Conservation (phyloP, 35 echinoderm and acorn worm species). For the Heliocidaris tuberculata region DNA sequence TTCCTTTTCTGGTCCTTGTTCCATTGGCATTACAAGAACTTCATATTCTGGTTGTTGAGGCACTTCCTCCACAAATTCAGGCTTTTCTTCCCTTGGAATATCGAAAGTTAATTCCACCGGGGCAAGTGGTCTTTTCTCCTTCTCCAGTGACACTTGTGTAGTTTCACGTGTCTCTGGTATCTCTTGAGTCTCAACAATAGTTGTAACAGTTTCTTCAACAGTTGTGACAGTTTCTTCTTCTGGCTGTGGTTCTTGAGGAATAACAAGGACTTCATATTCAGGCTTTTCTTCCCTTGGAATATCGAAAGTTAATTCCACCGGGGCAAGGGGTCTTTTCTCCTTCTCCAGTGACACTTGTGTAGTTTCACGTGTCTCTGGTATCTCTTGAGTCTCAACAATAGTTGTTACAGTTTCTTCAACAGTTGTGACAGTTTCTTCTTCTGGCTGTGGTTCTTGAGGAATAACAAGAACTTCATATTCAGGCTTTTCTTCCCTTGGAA, state of each 20-base stretch:
- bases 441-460: slow-evolving; percentile 37
- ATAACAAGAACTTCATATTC: slow-evolving; percentile 51
- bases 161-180: slow-evolving; percentile 50
- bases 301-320: slow-evolving; percentile 58
- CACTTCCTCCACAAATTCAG: slow-evolving; percentile 24
- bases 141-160: slow-evolving; percentile 38
- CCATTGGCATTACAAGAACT: slow-evolving; percentile 61
- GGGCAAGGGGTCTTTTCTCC: slow-evolving; percentile 55
- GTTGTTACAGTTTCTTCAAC: slow-evolving; percentile 53
- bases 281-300: slow-evolving; percentile 58
- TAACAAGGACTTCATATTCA: slow-evolving; percentile 74
- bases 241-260: slow-evolving; percentile 21
- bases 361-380: slow-evolving; percentile 46
- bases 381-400: slow-evolving; percentile 55
- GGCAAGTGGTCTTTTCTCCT: slow-evolving; percentile 51
- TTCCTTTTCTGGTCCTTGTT: slow-evolving; percentile 19
- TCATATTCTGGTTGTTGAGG: slow-evolving; percentile 58
- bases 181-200: slow-evolving; percentile 40
- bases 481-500: slow-evolving; percentile 47
- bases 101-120: slow-evolving; percentile 59
- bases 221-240: slow-evolving; percentile 44
- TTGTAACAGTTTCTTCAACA: slow-evolving; percentile 37
- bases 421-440: slow-evolving; percentile 45
- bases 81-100: slow-evolving; percentile 47
- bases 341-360: slow-evolving; percentile 62